These are phyloP conservation scores for Siniperca obscura DNA, from an alignment of 2,797 vertebrate species.

Conservation along the genomic window DNA sequence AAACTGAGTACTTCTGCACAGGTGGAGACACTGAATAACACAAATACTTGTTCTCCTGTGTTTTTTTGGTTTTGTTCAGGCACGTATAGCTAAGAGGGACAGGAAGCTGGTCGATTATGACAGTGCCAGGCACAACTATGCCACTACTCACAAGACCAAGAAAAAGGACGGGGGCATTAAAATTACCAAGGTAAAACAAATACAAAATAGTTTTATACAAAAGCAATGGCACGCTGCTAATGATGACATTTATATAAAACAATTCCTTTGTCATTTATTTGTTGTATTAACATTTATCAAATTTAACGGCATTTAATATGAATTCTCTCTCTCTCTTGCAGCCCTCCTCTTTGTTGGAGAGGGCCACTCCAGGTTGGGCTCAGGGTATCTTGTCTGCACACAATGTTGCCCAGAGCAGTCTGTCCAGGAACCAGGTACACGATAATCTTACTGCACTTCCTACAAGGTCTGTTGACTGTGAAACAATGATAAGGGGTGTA, in stretches of 20 bases:
- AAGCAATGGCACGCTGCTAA: background rate
- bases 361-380: constrained; percentile 98
- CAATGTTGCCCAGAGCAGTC: constrained; percentile 98
- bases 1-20: background rate
- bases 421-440: constrained; percentile 98
- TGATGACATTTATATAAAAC: background rate
- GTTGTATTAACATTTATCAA: background rate
- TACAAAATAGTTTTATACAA: too few species aligned
- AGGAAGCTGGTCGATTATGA: constrained; percentile 97
- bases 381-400: constrained; percentile 99
- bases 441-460: background rate
- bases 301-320: constrained; percentile 9
- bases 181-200: constrained; percentile 89
- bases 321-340: constrained; percentile 64
- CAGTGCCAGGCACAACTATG: constrained; percentile 96
- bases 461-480: background rate
- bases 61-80: constrained; percentile 74
- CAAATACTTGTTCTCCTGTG: rapidly evolving
- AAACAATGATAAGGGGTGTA: background rate
- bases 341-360: constrained; percentile 97
- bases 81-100: constrained; percentile 96
- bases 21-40: background rate
- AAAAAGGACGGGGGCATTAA: constrained; percentile 92
- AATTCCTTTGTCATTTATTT: background rate
- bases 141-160: constrained; percentile 94